A percentile compares a stretch with the other conserved stretches of the same genome.
Evolutionary conservation across 2,797 vertebrate genomes (phyloP).

Genomic region (Sebastes trivittatus): DNA sequence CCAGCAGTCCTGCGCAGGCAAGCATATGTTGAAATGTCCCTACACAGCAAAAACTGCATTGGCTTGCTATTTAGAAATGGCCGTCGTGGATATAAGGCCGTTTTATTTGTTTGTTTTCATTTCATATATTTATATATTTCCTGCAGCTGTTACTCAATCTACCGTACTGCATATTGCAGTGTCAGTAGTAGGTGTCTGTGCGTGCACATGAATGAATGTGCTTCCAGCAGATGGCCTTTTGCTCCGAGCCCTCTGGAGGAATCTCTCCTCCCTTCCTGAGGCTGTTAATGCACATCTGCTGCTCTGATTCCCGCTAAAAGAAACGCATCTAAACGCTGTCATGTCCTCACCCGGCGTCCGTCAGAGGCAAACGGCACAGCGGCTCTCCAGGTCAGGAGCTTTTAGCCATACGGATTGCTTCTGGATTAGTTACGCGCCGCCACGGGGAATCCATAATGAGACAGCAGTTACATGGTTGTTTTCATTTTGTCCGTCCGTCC

Average conservation of each 20-base stretch:
- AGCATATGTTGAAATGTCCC: conserved; percentile 19
- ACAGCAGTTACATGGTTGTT: conserved; percentile 1
- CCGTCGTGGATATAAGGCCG: neutral
- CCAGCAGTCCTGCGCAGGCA: conserved; percentile 23
- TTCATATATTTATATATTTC: conserved; percentile 5
- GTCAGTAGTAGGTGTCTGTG: conserved; percentile 36
- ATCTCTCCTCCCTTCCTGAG: conserved; percentile 42
- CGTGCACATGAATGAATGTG: conserved; percentile 17
- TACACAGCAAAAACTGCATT: neutral
- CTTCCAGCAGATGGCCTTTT: conserved; percentile 58
- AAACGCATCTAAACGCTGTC: conserved; percentile 7
- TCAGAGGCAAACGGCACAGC: neutral
- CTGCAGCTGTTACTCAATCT: conserved; percentile 31
- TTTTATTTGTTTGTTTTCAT: conserved; percentile 6
- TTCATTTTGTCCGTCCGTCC: neutral
- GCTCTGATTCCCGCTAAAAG: conserved; percentile 48
- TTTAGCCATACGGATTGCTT: conserved; percentile 23
- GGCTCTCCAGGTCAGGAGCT: conserved; percentile 31
- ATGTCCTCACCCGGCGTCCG: neutral
- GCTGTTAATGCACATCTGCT: conserved; percentile 64
- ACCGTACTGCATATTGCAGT: neutral
- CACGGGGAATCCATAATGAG: neutral
- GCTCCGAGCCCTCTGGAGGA: conserved; percentile 55
- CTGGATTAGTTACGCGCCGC: conserved; percentile 27
- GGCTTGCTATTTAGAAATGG: neutral